phyloP scores from a whole-genome alignment of 2,113 vertebrate genomes.

The Alces alces region DNA sequence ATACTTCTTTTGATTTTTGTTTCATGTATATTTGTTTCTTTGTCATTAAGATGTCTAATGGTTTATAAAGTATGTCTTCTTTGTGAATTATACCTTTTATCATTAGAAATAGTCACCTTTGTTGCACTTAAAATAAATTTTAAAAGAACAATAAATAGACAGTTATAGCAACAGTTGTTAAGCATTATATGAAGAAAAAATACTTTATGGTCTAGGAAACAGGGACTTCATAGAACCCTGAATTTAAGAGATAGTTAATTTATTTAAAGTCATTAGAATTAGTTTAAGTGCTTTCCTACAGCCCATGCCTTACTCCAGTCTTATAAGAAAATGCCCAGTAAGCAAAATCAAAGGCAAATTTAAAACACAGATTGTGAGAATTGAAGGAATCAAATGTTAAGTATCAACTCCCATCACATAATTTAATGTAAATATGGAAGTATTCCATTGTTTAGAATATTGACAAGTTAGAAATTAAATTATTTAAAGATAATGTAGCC shows the following conservation, averaged over 20 bases:
- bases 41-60: too few relatives aligned
- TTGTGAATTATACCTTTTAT: too few relatives aligned
- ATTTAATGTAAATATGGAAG: background rate
- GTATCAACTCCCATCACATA: background rate
- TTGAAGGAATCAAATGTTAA: background rate
- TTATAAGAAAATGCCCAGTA: background rate
- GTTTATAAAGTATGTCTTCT: too few relatives aligned
- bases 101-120: too few relatives aligned
- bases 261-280: background rate
- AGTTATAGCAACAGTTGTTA: background rate
- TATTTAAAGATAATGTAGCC: background rate
- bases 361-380: background rate
- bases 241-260: background rate
- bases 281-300: background rate
- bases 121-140: too few relatives aligned
- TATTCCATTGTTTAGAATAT: background rate
- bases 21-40: too few relatives aligned
- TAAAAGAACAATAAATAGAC: background rate
- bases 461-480: background rate
- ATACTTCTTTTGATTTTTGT: too few relatives aligned
- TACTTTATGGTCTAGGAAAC: background rate
- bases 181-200: background rate
- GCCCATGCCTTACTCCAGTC: background rate
- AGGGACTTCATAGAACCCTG: background rate
- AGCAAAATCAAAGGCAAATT: background rate